Percentiles rank a stretch among this genome's conserved stretches.
Conservation (phyloP, 2,888 invertebrate genomes). For the Carterocephalus palaemon region DNA sequence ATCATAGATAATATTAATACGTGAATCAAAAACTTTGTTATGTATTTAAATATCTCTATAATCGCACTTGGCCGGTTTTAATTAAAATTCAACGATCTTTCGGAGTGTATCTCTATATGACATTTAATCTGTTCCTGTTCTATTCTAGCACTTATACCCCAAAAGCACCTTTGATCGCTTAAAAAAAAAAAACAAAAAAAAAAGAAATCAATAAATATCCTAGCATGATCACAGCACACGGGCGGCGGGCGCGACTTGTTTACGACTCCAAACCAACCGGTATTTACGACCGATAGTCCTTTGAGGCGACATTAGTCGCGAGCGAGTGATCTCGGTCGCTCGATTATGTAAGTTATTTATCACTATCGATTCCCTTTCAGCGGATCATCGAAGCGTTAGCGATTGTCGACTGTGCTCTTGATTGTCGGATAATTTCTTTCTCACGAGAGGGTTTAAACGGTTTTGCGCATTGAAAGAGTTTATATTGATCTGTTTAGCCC, state of each 20-base stretch:
- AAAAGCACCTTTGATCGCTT: too few relatives aligned
- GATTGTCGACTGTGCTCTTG: constrained; percentile 38
- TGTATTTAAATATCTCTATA: too few relatives aligned
- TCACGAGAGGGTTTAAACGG: constrained; percentile 34
- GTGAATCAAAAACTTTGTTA: too few relatives aligned
- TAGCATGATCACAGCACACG: constrained; percentile 28
- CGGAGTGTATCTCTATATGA: too few relatives aligned
- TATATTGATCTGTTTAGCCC: too few relatives aligned
- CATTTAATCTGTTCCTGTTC: too few relatives aligned
- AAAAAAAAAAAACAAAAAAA: too few relatives aligned
- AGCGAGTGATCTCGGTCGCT: constrained; percentile 37
- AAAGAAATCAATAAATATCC: constrained; percentile 13
- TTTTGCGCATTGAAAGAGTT: too few relatives aligned
- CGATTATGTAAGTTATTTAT: constrained; percentile 40
- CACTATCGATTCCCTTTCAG: constrained; percentile 28
- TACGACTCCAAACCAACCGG: constrained; percentile 61
- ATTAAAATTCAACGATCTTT: too few relatives aligned
- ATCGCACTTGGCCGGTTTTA: too few relatives aligned
- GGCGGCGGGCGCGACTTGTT: constrained; percentile 54
- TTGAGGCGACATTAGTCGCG: constrained; percentile 45
- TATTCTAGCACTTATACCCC: too few relatives aligned
- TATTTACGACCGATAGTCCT: constrained; percentile 49
- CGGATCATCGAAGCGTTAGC: constrained; percentile 43
- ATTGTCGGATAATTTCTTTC: constrained; percentile 31
- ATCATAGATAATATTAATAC: too few relatives aligned